phyloP scores from a whole-genome alignment of 2,888 invertebrate species.

The Carcina quercana region DNA sequence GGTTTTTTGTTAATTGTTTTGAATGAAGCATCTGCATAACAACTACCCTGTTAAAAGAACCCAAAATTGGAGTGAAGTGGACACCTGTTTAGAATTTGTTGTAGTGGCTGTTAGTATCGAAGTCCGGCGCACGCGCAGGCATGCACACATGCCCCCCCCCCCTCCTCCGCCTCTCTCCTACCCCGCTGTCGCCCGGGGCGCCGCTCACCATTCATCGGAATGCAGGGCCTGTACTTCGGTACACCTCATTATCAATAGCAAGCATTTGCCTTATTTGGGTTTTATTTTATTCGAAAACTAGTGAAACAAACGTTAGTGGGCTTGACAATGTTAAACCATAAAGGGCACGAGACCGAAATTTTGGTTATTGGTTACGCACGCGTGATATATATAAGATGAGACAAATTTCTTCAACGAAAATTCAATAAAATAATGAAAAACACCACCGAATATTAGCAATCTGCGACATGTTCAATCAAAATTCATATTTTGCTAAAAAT shows the following conservation, averaged over 20 bases:
- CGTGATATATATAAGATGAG: no score
- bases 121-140: constrained; percentile 56
- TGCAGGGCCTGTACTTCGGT: constrained; percentile 53
- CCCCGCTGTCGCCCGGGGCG: constrained; percentile 19
- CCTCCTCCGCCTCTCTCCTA: constrained; percentile 18
- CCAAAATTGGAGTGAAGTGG: constrained; percentile 41
- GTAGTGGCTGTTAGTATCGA: constrained; percentile 44
- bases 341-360: no score
- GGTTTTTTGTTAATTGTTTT: constrained; percentile 1
- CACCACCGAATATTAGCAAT: no score
- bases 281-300: constrained; percentile 10
- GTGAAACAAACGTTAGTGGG: neutral
- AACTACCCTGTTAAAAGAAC: constrained; percentile 27
- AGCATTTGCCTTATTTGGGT: constrained; percentile 41
- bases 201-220: constrained; percentile 58
- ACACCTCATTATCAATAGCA: constrained; percentile 52
- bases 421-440: no score
- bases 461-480: no score
- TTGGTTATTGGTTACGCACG: no score
- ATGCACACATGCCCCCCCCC: constrained; percentile 38
- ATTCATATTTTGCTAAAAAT: no score
- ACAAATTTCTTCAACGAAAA: no score
- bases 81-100: constrained; percentile 60
- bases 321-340: no score
- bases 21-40: constrained; percentile 7